Evolutionary conservation across 2,888 invertebrate species (phyloP).

Genomic region (Cephus runcator): DNA sequence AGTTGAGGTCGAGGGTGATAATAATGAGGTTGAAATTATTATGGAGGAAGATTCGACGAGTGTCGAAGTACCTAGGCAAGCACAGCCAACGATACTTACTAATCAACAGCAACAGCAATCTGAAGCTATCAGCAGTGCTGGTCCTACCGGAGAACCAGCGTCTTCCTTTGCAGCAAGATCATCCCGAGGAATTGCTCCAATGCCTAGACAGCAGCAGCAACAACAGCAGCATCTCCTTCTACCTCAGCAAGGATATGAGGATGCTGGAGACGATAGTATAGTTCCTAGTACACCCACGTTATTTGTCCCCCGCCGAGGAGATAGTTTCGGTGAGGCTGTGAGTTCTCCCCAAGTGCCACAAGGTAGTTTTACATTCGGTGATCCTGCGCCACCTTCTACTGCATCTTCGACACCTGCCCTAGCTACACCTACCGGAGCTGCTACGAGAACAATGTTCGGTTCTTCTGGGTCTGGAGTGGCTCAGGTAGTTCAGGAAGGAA

Average conservation of each 20-base stretch:
- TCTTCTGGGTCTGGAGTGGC: constrained; percentile 57
- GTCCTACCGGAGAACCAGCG: constrained; percentile 59
- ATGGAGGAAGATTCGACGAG: constrained; percentile 69
- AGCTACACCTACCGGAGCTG: constrained; percentile 38
- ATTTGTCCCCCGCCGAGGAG: constrained; percentile 82
- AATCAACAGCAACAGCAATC: constrained; percentile 72
- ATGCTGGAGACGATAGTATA: constrained; percentile 80
- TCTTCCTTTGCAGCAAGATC: constrained; percentile 56
- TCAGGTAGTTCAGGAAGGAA: constrained; percentile 71
- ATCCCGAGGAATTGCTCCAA: constrained; percentile 67
- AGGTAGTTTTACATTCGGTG: constrained; percentile 75
- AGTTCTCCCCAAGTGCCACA: constrained; percentile 85
- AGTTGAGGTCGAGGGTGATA: constrained; percentile 69
- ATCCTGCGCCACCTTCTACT: constrained; percentile 62
- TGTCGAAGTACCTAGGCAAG: constrained; percentile 73
- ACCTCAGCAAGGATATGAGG: constrained; percentile 71
- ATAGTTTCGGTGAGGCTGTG: constrained; percentile 91
- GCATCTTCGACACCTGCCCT: constrained; percentile 51
- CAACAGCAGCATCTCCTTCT: constrained; percentile 67
- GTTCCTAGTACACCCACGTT: constrained; percentile 92
- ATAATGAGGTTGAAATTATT: constrained; percentile 73
- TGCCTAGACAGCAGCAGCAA: constrained; percentile 67
- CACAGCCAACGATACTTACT: constrained; percentile 62
- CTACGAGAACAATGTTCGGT: constrained; percentile 49
- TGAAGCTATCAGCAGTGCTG: constrained; percentile 80